A percentile compares a stretch with the other conserved stretches of the same genome.
These are phyloP conservation scores for Dusona sp. DNA, from an alignment of 2,888 invertebrate species.

Conservation along the genomic window DNA sequence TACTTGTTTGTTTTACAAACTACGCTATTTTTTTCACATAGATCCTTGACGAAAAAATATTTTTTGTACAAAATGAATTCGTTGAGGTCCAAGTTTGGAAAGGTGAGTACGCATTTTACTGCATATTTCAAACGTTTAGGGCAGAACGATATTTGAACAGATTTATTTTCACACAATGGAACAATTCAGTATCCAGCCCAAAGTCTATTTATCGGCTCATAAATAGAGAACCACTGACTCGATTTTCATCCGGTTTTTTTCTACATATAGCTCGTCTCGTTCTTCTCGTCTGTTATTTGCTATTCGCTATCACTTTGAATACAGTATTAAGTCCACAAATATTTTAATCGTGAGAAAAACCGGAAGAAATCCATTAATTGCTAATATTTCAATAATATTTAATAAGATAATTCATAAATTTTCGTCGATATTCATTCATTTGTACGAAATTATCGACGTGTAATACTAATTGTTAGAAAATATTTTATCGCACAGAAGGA, in stretches of 20 bases:
- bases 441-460: not conserved
- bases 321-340: not conserved
- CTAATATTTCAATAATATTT: not conserved
- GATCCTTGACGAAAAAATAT: not conserved
- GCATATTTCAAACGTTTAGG: not conserved
- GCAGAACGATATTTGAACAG: not conserved
- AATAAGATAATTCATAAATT: not conserved
- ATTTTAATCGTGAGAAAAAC: not conserved
- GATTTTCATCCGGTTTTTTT: not conserved
- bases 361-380: not conserved
- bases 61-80: slow-evolving; percentile 54
- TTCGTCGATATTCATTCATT: not conserved
- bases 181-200: not conserved
- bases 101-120: slow-evolving; percentile 46
- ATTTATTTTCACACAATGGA: not conserved
- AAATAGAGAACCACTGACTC: not conserved
- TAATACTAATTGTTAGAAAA: not conserved
- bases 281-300: not conserved
- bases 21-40: not conserved
- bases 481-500: not conserved
- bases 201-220: not conserved
- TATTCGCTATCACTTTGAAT: not conserved
- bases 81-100: slow-evolving; percentile 53
- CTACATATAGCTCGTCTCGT: not conserved
- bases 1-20: too few species aligned